Base-by-base conservation (phyloP, 2,888 invertebrate species). In the Carcina quercana region DNA sequence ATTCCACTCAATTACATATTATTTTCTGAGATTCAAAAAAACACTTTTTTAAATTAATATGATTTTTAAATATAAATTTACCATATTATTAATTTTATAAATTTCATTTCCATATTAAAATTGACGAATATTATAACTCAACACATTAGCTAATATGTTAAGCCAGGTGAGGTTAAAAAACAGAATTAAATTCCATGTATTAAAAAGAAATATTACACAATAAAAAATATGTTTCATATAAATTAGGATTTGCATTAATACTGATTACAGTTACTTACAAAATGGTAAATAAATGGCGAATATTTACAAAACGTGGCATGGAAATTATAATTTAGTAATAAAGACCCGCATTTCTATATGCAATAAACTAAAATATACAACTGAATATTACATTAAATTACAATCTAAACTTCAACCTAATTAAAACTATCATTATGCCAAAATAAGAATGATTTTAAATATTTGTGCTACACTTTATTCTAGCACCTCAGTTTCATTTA, bases 241-340 rank as follows among this genome's bases (percentile, higher is more conserved):
- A 76, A 71, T 74, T 70, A 76, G 54, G 54, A 68, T 69, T 72
- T 67, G 62, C 66, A 70, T 78, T 82, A 82, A 82, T 82, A 82
- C 80, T 82, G 80, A 79, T 82, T 74, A 79, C 53, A 73, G 55
- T 70, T 68, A 70, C 64, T 64, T 67, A 62, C 38, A 45, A 63
- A 60, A 79, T 73, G 67, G 71, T 78, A 76, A 64, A 60, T 5
- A 63, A 65, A 76, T 78, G 76, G 75, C 72, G 50, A 50, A 45
- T 75, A 80, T 80, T 64, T 79, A 80, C 79, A 79, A 38, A 40
- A 55, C 49, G 65, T 68, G 68, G 66, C 65, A 60, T 71, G 63
- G 59, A 59, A 57, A 21, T 14, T 20, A 69, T 72, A 72, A 71
- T 71, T 73, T 73, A 73, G 64, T 66, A 56, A 57, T 54, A 54